Conservation (phyloP, 2,113 vertebrate species). For the Carassius auratus region DNA sequence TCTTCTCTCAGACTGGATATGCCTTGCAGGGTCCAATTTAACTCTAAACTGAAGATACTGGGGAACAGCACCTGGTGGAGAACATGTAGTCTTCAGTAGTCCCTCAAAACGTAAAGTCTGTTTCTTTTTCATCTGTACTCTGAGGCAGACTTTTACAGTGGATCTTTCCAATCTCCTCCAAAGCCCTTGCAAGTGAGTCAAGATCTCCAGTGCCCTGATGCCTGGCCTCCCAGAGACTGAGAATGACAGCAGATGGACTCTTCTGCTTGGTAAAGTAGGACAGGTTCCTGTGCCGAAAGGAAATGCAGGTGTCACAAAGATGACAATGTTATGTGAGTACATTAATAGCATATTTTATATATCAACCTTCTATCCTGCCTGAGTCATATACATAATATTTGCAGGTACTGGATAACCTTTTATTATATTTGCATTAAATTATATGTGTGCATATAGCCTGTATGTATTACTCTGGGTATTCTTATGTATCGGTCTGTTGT, state of each 20-base stretch:
- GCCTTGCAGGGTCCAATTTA: background rate
- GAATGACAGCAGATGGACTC: slow-evolving; percentile 92
- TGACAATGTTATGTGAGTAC: background rate
- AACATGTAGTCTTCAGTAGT: background rate
- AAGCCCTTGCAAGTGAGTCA: slow-evolving; percentile 92
- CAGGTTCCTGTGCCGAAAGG: slow-evolving; percentile 81
- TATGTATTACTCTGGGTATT: too few species aligned
- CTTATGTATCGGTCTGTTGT: too few species aligned
- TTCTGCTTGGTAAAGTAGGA: slow-evolving; percentile 90
- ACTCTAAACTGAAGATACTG: background rate
- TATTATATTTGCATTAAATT: too few species aligned
- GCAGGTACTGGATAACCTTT: too few species aligned
- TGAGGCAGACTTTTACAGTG: slow-evolving; percentile 80
- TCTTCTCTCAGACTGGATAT: background rate
- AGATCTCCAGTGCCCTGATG: slow-evolving; percentile 93
- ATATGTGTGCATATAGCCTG: too few species aligned
- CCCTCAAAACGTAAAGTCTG: slow-evolving; percentile 65
- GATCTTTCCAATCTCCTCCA: slow-evolving; percentile 96
- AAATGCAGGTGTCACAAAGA: background rate
- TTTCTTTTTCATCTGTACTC: slow-evolving; percentile 62
- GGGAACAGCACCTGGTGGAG: background rate
- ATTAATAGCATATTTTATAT: background rate
- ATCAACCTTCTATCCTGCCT: slow-evolving; percentile 21
- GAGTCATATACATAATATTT: too few species aligned
- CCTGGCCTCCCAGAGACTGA: slow-evolving; percentile 96